Evolutionary conservation across 2,797 vertebrate species (phyloP).

Genomic region (Phalloptychus januarius): DNA sequence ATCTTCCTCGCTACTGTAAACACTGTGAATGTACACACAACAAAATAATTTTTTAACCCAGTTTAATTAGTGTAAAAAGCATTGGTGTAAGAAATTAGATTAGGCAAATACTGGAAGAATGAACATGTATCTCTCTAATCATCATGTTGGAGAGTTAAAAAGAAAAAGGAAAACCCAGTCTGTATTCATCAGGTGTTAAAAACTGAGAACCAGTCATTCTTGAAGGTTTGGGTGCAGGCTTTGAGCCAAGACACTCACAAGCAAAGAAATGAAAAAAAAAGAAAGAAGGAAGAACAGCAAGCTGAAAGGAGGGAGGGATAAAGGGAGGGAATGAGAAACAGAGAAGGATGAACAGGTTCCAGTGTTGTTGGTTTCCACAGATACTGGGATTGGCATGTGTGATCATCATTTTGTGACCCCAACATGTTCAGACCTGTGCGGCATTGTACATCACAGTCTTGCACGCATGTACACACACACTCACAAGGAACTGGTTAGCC

Average conservation of each 20-base stretch:
- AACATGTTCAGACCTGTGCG: slow-evolving; percentile 93
- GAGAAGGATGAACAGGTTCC: slow-evolving; percentile 90
- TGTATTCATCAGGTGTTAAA: slow-evolving; percentile 77
- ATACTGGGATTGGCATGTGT: slow-evolving; percentile 91
- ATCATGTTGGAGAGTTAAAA: slow-evolving; percentile 56
- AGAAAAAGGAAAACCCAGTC: slow-evolving; percentile 51
- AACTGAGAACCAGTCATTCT: slow-evolving; percentile 89
- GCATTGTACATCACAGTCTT: slow-evolving; percentile 82
- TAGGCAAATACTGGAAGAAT: slow-evolving; percentile 41
- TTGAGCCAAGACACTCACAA: slow-evolving; percentile 76
- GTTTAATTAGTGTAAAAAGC: slow-evolving; percentile 27
- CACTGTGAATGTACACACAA: slow-evolving; percentile 74
- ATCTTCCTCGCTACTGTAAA: slow-evolving; percentile 98
- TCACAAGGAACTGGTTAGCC: slow-evolving; percentile 35
- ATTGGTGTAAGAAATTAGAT: slow-evolving; percentile 24
- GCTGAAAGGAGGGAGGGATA: slow-evolving; percentile 23
- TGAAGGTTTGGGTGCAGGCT: slow-evolving; percentile 86
- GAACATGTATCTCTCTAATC: slow-evolving; percentile 59
- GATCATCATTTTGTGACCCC: slow-evolving; percentile 81
- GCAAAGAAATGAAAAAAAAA: slow-evolving; percentile 32
- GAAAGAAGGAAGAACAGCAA: slow-evolving; percentile 14
- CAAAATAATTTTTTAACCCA: slow-evolving; percentile 17
- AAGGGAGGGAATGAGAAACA: slow-evolving; percentile 49
- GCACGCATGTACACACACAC: slow-evolving; percentile 43
- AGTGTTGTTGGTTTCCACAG: slow-evolving; percentile 99